Percentiles rank a stretch among this genome's conserved stretches.
phyloP scores from a whole-genome alignment of 2,888 invertebrate species.

The Penaeus monodon region DNA sequence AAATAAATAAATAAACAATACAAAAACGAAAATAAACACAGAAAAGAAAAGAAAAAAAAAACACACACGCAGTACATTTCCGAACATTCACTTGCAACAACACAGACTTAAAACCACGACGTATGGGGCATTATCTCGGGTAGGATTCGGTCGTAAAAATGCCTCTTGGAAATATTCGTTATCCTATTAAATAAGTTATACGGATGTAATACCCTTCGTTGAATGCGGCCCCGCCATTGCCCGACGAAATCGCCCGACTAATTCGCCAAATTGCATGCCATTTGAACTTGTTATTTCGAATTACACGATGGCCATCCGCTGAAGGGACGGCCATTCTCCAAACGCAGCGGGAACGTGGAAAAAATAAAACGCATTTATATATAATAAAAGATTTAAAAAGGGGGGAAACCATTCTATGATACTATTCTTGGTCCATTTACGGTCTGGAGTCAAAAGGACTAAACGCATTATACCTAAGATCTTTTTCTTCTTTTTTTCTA shows the following conservation, averaged over 20 bases:
- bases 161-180: conserved; percentile 4
- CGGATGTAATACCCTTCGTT: not conserved
- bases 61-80: conserved; percentile 6
- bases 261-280: conserved; percentile 23
- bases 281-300: conserved; percentile 20
- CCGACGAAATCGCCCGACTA: conserved; percentile 13
- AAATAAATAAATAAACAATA: not conserved
- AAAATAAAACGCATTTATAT: not conserved
- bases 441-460: too few species aligned
- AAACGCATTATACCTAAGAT: not conserved
- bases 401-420: not conserved
- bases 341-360: not conserved
- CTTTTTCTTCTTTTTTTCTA: not conserved
- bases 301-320: conserved; percentile 17
- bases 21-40: not conserved
- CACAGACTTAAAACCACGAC: not conserved
- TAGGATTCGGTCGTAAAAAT: not conserved
- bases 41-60: not conserved
- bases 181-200: conserved; percentile 20
- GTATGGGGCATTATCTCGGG: not conserved
- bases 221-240: not conserved
- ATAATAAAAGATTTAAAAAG: not conserved
- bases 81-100: not conserved
- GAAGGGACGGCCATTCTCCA: not conserved
- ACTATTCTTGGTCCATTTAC: not conserved